Evolutionary conservation across 2,888 invertebrate genomes (phyloP).

Genomic region (Drosophila mettleri): DNA sequence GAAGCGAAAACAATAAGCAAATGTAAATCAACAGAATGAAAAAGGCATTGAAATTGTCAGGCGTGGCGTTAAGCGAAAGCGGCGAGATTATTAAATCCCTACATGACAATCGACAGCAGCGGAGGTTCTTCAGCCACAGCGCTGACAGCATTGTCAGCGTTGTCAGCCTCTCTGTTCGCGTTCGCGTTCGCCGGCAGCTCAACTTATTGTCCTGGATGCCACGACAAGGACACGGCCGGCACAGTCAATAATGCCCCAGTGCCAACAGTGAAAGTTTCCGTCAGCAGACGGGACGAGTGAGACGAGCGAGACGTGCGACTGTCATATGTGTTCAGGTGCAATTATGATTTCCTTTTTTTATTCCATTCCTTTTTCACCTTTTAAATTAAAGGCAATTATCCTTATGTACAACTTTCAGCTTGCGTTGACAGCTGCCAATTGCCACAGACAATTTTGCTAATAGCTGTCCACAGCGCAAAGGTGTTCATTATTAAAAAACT

Average conservation of each 20-base stretch:
- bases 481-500: slow-evolving; percentile 12
- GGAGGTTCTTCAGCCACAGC: slow-evolving; percentile 31
- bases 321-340: slow-evolving; percentile 40
- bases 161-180: slow-evolving; percentile 60
- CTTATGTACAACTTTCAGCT: slow-evolving; percentile 54
- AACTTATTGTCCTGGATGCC: slow-evolving; percentile 40
- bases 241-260: slow-evolving; percentile 53
- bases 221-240: slow-evolving; percentile 31
- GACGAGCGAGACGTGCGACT: slow-evolving; percentile 1
- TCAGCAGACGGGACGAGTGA: neutral
- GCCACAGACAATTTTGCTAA: neutral
- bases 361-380: slow-evolving; percentile 25
- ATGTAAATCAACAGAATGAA: slow-evolving; percentile 68
- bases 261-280: slow-evolving; percentile 29
- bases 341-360: slow-evolving; percentile 63
- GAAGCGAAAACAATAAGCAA: slow-evolving; percentile 54
- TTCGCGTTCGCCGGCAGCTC: slow-evolving; percentile 40
- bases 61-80: slow-evolving; percentile 35
- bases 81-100: slow-evolving; percentile 75
- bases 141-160: slow-evolving; percentile 68
- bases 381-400: slow-evolving; percentile 76
- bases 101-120: slow-evolving; percentile 64
- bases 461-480: neutral
- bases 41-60: slow-evolving; percentile 64
- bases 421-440: slow-evolving; percentile 31